Conservation (phyloP, 2,888 invertebrate species). For the Tetropium fuscum region DNA sequence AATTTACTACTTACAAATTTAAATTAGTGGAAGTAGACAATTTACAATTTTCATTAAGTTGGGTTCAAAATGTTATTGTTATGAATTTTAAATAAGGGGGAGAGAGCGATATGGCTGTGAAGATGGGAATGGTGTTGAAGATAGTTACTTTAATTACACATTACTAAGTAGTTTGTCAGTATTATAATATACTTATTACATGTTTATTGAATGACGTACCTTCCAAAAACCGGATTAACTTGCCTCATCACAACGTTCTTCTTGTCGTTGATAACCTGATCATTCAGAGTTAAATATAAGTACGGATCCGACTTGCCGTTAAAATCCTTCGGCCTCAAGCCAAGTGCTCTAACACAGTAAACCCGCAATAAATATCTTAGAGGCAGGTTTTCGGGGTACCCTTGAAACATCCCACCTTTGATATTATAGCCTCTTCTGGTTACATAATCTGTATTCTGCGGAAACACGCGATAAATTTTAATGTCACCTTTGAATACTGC, state of each 20-base stretch:
- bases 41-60: no score
- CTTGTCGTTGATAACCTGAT: constrained; percentile 74
- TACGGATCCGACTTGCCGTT: constrained; percentile 84
- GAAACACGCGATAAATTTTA: constrained; percentile 77
- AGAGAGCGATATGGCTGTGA: no score
- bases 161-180: no score
- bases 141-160: no score
- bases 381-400: constrained; percentile 73
- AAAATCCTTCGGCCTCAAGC: constrained; percentile 78
- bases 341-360: constrained; percentile 80
- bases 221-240: constrained; percentile 87
- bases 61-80: no score
- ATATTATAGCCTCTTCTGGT: constrained; percentile 70
- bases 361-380: constrained; percentile 78
- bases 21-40: no score
- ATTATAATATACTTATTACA: no score
- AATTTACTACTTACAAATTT: no score
- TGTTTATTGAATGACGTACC: constrained; percentile 65
- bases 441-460: constrained; percentile 65
- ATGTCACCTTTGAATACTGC: constrained; percentile 59
- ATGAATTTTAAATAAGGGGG: no score
- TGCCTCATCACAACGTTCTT: constrained; percentile 79
- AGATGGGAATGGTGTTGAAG: no score
- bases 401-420: constrained; percentile 71
- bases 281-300: constrained; percentile 76